Evolutionary conservation across 2,888 invertebrate genomes (phyloP), one percentile per base, ranked within the genome.

Genomic region (Cryptocephalus moraei): DNA sequence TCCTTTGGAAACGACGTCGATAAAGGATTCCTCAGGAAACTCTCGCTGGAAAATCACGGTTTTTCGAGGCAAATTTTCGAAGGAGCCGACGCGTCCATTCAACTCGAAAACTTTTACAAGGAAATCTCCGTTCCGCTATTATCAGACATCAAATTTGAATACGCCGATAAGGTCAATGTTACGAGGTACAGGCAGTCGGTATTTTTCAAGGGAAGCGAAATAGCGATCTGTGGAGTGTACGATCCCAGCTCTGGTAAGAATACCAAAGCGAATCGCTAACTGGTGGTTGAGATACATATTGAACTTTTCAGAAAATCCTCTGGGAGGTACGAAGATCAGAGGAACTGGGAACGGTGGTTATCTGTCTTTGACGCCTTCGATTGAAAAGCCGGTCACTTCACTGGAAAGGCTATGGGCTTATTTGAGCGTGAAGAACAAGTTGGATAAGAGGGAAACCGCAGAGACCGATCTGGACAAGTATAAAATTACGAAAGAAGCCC

Each of bases 41-140:
- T 85, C 39, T 77, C 84, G 0, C 68, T 77, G 8, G 73, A 76
- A 48, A 83, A 82, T 67, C 71, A 72, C 8, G 85, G 82, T 4
- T 79, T 81, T 64, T 77, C 80, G 58, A 71, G 81, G 1, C 78
- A 79, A 64, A 83, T 86, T 53, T 83, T 83, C 66, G 82, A 80
- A 62, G 80, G 77, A 33, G 72, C 79, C 0, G 82, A 82, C 63
- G 80, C 82, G 2, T 74, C 76, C 47, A 64, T 79, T 38, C 84
- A 85, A 63, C 69, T 85, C 43, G 70, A 75, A 36, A 75, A 77
- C 62, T 82, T 81, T 69, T 82, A 81, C 70, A 71, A 72, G 12
- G 78, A 81, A 67, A 78, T 86, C 46, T 75, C 83, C 1, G 79
- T 80, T 8, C 84, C 84, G 1, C 69, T 82, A 10, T 69, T 84